Percentiles rank a stretch among this genome's conserved stretches.
These are phyloP conservation scores for Emydocephalus ijimae DNA, from an alignment of 2,113 vertebrate species.

Conservation along the genomic window DNA sequence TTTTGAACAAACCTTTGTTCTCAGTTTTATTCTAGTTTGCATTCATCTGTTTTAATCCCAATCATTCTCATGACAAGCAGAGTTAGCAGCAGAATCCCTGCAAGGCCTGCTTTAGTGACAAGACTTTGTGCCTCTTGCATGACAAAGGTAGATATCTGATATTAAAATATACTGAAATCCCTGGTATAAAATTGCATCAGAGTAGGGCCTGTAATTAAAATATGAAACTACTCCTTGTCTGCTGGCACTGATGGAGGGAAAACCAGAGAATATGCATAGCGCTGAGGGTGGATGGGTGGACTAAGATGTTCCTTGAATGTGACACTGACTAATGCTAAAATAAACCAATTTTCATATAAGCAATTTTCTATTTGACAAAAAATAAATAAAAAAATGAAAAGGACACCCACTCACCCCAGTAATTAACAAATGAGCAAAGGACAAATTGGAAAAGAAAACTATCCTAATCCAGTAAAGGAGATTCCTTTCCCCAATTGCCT, in stretches of 20 bases:
- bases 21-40: background rate
- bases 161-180: background rate
- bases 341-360: background rate
- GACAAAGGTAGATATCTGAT: background rate
- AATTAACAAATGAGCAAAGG: background rate
- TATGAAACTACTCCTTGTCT: background rate
- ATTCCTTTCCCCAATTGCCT: background rate
- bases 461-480: background rate
- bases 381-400: background rate
- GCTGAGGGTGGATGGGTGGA: background rate
- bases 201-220: background rate
- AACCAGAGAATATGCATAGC: background rate
- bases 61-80: background rate
- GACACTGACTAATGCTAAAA: background rate
- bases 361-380: background rate
- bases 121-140: background rate
- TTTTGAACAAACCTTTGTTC: background rate
- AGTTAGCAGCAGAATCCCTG: background rate
- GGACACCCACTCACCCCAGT: background rate
- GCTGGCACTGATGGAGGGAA: background rate
- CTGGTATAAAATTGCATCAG: background rate
- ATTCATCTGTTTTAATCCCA: background rate
- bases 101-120: background rate
- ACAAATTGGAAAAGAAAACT: background rate
- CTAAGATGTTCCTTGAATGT: background rate